These are phyloP conservation scores for Megalopta genalis DNA, from an alignment of 1,140 invertebrate species.

Conservation along the genomic window DNA sequence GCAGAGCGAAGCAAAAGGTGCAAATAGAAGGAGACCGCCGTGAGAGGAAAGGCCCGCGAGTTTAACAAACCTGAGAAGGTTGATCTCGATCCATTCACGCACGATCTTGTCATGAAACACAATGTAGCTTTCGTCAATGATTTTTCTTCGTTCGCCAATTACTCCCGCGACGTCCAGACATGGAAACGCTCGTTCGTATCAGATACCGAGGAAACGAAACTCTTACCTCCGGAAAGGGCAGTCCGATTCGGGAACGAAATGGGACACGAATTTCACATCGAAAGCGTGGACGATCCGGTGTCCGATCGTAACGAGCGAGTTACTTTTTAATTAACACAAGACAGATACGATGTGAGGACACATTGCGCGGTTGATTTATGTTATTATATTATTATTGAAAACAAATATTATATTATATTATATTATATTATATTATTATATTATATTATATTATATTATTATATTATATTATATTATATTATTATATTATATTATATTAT, in stretches of 20 bases:
- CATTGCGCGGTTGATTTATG: too few species aligned
- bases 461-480: too few species aligned
- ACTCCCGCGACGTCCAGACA: background rate
- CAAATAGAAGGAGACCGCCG: constrained; percentile 12
- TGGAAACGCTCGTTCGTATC: background rate
- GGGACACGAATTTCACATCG: background rate
- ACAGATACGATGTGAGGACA: too few species aligned
- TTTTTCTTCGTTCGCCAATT: too few species aligned
- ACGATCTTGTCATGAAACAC: background rate
- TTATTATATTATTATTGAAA: too few species aligned
- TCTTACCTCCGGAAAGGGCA: background rate
- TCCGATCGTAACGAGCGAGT: background rate
- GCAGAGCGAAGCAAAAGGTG: constrained; percentile 26
- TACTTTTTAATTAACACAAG: background rate
- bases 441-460: too few species aligned
- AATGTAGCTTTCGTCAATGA: constrained; percentile 4
- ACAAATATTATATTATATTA: too few species aligned
- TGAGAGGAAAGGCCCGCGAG: constrained; percentile 9
- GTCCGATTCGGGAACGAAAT: background rate
- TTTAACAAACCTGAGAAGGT: constrained; percentile 4
- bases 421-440: too few species aligned
- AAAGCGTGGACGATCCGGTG: background rate
- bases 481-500: too few species aligned
- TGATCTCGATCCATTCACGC: background rate
- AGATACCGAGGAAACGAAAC: background rate